Evolutionary conservation across 2,797 vertebrate genomes (phyloP).

Genomic region (Sylvilagus floridanus): DNA sequence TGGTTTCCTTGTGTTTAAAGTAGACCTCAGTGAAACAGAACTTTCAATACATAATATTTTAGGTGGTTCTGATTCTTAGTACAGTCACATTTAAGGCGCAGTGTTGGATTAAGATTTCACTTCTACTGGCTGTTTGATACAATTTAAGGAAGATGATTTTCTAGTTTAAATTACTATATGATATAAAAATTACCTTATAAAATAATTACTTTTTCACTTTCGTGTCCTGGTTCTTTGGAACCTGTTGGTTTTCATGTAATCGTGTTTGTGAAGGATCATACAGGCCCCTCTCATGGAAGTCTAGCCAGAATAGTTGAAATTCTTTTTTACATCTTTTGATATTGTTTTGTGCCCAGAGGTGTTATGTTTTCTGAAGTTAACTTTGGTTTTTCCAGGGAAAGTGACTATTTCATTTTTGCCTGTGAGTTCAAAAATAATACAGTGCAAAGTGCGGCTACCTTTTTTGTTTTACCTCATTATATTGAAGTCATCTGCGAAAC

Average conservation of each 20-base stretch:
- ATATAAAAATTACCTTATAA: conserved; percentile 51
- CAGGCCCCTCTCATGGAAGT: conserved; percentile 48
- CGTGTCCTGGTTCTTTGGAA: conserved; percentile 59
- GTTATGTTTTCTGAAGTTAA: conserved; percentile 51
- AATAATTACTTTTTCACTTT: conserved; percentile 59
- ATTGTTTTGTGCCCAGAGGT: conserved; percentile 42
- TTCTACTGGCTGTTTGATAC: not conserved
- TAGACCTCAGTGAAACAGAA: conserved; percentile 47
- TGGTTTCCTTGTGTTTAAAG: conserved; percentile 53
- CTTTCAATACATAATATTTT: conserved; percentile 55
- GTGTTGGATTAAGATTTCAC: conserved; percentile 37
- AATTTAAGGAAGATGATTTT: conserved; percentile 27
- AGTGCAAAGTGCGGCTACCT: not conserved
- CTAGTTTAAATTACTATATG: conserved; percentile 43
- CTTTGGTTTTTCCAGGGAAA: conserved; percentile 39
- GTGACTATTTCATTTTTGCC: conserved; percentile 43
- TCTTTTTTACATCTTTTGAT: conserved; percentile 35
- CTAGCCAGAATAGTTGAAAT: conserved; percentile 20
- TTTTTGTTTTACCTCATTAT: not conserved
- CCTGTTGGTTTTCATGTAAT: conserved; percentile 31
- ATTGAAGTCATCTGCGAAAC: conserved; percentile 54
- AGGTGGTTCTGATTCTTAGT: conserved; percentile 57
- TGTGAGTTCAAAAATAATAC: conserved; percentile 34
- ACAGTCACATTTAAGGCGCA: conserved; percentile 21
- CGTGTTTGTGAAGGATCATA: conserved; percentile 38